Base-by-base conservation (phyloP, 2,113 vertebrate genomes). In the Thomomys bottae region DNA sequence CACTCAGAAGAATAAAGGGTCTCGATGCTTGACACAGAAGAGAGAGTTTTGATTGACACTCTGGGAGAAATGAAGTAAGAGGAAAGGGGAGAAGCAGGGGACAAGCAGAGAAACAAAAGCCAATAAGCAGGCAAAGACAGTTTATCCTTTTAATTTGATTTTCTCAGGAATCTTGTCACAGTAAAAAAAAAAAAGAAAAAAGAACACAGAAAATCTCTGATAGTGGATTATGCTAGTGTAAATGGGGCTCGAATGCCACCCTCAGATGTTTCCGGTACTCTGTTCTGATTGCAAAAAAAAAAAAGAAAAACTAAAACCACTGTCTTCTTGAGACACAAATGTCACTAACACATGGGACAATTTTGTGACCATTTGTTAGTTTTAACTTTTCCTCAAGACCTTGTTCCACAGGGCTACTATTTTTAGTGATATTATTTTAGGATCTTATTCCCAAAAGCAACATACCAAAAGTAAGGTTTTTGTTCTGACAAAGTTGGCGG, bases 351-450 rank as follows among this genome's bases (percentile, higher is more conserved):
- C 11, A 6, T 0, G 63, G 12, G 87, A 64, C 32, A 59, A 32
- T 5, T 66, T 73, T 32, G 59, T 6, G 42, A 12, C 20, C 68
- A 40, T 66, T 64, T 70, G 45, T 76, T 71, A 40, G 1, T 28
- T 59, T 76, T 64, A 64, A 34, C 17, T 32, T 81, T 81, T 68
- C 42, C 67, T 66, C 64, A 8, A 36, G 23, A 34, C 32, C 32
- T 11, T 57, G 64, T 87, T 64, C 36, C 67, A 70, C 20, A 63
- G 18, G 57, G 23, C 38, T 57, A 57, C n/a, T 32, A 24, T 71
- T 79, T 87, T 81, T 54, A 59, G 8, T 32, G 38, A 54, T 87
- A 54, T 54, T 88, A 66, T 86, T 77, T 73, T 84, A 86, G 85
- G 42, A 18, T 59, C 17, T 8, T 15, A 79, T 38, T 95, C 61